Base-by-base conservation (phyloP, 2,797 vertebrate species). In the Miichthys miiuy region DNA sequence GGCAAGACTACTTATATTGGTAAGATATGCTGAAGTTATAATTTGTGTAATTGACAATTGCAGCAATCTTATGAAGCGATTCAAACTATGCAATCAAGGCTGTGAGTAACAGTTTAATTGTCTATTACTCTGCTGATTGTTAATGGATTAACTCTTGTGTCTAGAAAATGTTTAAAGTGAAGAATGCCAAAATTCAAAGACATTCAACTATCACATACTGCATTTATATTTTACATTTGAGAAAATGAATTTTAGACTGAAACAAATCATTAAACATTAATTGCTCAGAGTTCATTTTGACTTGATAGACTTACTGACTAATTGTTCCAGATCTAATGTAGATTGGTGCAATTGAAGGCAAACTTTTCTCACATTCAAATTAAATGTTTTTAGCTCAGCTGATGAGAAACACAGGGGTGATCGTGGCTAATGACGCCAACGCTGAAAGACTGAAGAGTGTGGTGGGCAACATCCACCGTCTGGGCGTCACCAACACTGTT, bases 1-100 rank as follows among this genome's bases (percentile, higher is more conserved):
- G 98, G 98, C 61, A 99, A 99, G 90, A 99, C 98, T 77, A 97
- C 96, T 54, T 99, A 99, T 93, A 97, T 99, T 69, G 98, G 98
- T 99, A 94, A 79, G 81, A 47, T 72, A 2, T 14, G 3, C 21
- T 58, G 8, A 18, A 51, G 8, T 52, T 57, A 6, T 30, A 8
- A 17, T 12, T 64, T 20, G 1, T 50, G 5, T 27, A 12, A 34
- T 23, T 57, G 2, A 55, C 20, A 55, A 7, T 25, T 13, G 0
- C 21, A 60, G 17, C 16, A 1, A 48, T 54, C 42, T 52, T 21
- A 25, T n/a, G 6, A 38, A 0, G 2, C 0, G 3, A 63, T 55
- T 62, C 2, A 46, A 64, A 64, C 16, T 14, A 6, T 27, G 3
- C 21, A 58, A 52, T 47, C 13, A 23, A 25, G 3, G 13, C 16